These are phyloP conservation scores for Agapornis canus DNA, from an alignment of 2,797 vertebrate species.

Conservation along the genomic window DNA sequence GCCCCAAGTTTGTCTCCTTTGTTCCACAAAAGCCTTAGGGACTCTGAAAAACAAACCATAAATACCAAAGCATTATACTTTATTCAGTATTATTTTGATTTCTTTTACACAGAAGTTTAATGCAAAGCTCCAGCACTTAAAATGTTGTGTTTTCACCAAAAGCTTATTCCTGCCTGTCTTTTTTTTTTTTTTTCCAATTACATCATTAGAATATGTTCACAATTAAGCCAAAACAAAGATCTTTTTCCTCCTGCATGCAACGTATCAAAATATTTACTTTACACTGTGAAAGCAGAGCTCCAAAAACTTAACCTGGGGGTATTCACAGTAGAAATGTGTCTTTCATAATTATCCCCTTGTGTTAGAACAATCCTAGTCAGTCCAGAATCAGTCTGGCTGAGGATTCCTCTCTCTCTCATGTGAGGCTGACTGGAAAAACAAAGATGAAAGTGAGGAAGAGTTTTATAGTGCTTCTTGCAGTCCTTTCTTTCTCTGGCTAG, in stretches of 20 bases:
- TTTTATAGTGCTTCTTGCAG: conserved; percentile 18
- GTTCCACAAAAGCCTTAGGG: neutral
- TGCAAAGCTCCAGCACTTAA: neutral
- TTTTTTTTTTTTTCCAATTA: neutral
- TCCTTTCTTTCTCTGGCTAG: conserved; percentile 27
- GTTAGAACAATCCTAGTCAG: neutral
- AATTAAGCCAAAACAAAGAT: conserved; percentile 7
- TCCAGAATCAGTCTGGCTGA: neutral
- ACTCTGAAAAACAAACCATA: neutral
- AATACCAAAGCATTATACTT: neutral
- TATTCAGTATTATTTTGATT: neutral
- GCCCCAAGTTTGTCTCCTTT: neutral
- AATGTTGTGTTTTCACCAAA: neutral
- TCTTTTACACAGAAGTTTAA: neutral
- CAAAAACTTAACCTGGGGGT: neutral
- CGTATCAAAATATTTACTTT: conserved; percentile 21
- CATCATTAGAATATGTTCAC: neutral
- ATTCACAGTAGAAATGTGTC: conserved; percentile 1
- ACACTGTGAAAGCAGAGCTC: neutral
- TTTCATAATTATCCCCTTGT: conserved; percentile 36
- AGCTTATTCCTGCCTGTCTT: neutral
- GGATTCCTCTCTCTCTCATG: neutral
- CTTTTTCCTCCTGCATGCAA: neutral
- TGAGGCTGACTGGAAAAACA: neutral
- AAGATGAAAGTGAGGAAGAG: conserved; percentile 49